phyloP scores from a whole-genome alignment of 1,140 invertebrate genomes.

The Pseudomyrmex concolor region DNA sequence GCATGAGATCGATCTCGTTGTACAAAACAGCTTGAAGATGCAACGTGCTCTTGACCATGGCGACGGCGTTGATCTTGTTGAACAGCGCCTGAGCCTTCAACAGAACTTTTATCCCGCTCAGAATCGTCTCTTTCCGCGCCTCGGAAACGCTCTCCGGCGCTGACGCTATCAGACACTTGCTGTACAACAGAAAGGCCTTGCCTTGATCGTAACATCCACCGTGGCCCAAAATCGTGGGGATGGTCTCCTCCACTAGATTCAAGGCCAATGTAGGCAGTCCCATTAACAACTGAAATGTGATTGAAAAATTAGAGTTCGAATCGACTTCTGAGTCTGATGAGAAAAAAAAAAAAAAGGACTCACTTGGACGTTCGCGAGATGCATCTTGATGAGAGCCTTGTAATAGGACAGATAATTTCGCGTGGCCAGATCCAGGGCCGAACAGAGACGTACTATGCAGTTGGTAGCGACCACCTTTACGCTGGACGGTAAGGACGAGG shows the following conservation, averaged over 20 bases:
- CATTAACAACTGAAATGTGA: constrained; percentile 87
- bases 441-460: constrained; percentile 88
- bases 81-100: constrained; percentile 89
- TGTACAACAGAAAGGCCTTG: constrained; percentile 87
- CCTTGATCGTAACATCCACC: constrained; percentile 93
- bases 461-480: constrained; percentile 84
- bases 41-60: constrained; percentile 89
- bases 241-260: constrained; percentile 88
- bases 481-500: constrained; percentile 84
- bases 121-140: constrained; percentile 85
- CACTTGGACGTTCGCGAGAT: constrained; percentile 90
- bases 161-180: constrained; percentile 89
- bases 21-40: constrained; percentile 88
- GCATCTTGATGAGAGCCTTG: constrained; percentile 90
- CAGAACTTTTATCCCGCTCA: constrained; percentile 88
- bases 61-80: constrained; percentile 90
- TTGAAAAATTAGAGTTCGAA: constrained; percentile 1
- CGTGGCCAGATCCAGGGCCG: constrained; percentile 89
- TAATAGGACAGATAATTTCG: constrained; percentile 91
- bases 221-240: constrained; percentile 91
- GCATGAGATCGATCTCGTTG: constrained; percentile 88
- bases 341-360: constrained; percentile 39
- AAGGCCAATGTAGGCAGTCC: constrained; percentile 91
- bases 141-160: constrained; percentile 81
- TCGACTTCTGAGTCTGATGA: neutral